These are phyloP conservation scores for Thaumetopoea pityocampa DNA, from an alignment of 1,140 invertebrate species.

Conservation along the genomic window DNA sequence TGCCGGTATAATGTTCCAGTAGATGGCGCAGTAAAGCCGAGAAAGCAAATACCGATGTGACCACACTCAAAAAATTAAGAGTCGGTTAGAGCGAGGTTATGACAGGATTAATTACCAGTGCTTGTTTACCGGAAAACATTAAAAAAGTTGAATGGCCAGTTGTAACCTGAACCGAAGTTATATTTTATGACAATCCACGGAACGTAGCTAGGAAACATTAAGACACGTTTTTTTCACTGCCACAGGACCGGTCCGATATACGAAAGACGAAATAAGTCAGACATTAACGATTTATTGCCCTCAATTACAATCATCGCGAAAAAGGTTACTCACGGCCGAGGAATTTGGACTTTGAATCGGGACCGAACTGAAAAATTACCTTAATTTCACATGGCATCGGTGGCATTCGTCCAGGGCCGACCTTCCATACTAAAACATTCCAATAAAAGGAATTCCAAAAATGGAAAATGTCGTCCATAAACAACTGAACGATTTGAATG, in stretches of 20 bases:
- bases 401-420: slow-evolving; percentile 39
- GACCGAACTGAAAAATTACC: slow-evolving; percentile 53
- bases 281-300: slow-evolving; percentile 63
- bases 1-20: slow-evolving; percentile 36
- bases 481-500: slow-evolving; percentile 73
- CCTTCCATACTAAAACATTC: slow-evolving; percentile 12
- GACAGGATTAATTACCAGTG: slow-evolving; percentile 53
- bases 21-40: slow-evolving; percentile 33
- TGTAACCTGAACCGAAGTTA: slow-evolving; percentile 43
- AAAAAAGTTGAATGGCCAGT: slow-evolving; percentile 42
- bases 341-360: slow-evolving; percentile 55
- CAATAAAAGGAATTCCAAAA: slow-evolving; percentile 58
- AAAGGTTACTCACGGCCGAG: slow-evolving; percentile 39
- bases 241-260: slow-evolving; percentile 28
- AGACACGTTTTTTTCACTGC: slow-evolving; percentile 34
- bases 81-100: slow-evolving; percentile 36
- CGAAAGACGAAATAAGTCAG: slow-evolving; percentile 42
- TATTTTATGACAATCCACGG: slow-evolving; percentile 41
- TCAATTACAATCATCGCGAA: slow-evolving; percentile 68
- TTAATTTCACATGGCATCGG: slow-evolving; percentile 64
- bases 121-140: slow-evolving; percentile 46
- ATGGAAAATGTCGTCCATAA: slow-evolving; percentile 73
- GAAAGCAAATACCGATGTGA: slow-evolving; percentile 40
- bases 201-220: slow-evolving; percentile 41
- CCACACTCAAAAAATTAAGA: slow-evolving; percentile 35